Conservation (phyloP, 2,113 vertebrate genomes). For the Zootoca vivipara region DNA sequence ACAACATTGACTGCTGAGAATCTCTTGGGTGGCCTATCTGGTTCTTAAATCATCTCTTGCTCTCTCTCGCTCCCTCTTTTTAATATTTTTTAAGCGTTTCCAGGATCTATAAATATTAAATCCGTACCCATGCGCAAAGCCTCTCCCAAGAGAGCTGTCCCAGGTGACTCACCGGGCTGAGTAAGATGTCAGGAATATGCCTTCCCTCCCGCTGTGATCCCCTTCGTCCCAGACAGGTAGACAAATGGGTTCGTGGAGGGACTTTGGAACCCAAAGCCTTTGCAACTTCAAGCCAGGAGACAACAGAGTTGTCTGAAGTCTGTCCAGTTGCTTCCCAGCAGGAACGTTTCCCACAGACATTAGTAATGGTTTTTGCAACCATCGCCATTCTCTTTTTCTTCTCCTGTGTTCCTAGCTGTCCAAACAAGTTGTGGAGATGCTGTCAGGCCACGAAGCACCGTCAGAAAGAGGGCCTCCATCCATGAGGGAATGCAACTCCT, state of each 20-base stretch:
- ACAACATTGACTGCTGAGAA: neutral
- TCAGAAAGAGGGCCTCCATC: neutral
- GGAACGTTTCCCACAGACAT: neutral
- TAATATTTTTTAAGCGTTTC: neutral
- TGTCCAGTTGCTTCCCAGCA: neutral
- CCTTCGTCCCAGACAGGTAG: neutral
- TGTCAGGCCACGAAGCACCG: no score
- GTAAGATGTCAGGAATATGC: neutral
- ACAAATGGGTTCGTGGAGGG: constrained; percentile 1
- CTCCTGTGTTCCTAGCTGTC: neutral
- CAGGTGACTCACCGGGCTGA: neutral
- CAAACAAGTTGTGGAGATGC: neutral
- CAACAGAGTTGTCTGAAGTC: neutral
- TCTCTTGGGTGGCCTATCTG: constrained; percentile 15
- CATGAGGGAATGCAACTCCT: neutral
- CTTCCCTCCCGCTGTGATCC: neutral
- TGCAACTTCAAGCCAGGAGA: neutral
- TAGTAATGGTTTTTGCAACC: neutral
- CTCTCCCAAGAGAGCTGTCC: neutral
- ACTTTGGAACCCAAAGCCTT: neutral
- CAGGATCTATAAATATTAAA: neutral
- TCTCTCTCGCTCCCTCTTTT: neutral
- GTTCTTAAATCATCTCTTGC: constrained; percentile 9
- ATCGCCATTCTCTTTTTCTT: no score
- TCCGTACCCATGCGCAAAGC: neutral